Base-by-base conservation (phyloP, 2,888 invertebrate genomes). In the Fragum sueziense region DNA sequence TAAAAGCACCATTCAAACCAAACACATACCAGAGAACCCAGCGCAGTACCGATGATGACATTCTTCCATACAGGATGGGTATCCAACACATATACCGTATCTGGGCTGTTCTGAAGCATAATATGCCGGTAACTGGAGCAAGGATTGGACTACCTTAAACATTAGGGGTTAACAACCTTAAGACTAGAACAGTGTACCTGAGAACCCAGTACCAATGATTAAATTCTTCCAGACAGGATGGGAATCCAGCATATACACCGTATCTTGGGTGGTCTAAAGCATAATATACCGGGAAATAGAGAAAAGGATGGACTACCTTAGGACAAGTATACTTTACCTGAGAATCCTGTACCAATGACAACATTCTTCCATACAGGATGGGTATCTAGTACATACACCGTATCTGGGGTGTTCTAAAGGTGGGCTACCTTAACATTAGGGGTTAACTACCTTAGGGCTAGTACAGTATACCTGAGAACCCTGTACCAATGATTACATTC, bases 391-490 rank as follows among this genome's bases (percentile, higher is more conserved):
- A 93, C 85, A 41, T 90, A 90, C 47, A 89, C 77, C 25, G 85
- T 79, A 79, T 93, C 93, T 9, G 91, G 91, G 0, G 92, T 91
- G 65, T 85, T 80, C 92, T 93, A 59, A 29, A 71, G n/a, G 11
- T n/a, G n/a, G n/a, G n/a, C n/a, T n/a, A n/a, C n/a, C n/a, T n/a
- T n/a, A n/a, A n/a, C n/a, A n/a, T n/a, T n/a, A n/a, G n/a, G n/a
- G n/a, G n/a, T n/a, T n/a, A n/a, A n/a, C n/a, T n/a, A n/a, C n/a
- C n/a, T n/a, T n/a, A n/a, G n/a, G n/a, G n/a, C n/a, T n/a, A n/a
- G n/a, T n/a, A n/a, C n/a, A n/a, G n/a, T n/a, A n/a, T n/a, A n/a
- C 93, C 93, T 72, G 93, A 93, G 85, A 93, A 93, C 37, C 93
- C 93, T 51, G 92, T 89, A 3, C 91, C 93, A 22, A 93, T 89